Base-by-base conservation (phyloP, 2,888 invertebrate genomes). In the Hypolimnas misippus region DNA sequence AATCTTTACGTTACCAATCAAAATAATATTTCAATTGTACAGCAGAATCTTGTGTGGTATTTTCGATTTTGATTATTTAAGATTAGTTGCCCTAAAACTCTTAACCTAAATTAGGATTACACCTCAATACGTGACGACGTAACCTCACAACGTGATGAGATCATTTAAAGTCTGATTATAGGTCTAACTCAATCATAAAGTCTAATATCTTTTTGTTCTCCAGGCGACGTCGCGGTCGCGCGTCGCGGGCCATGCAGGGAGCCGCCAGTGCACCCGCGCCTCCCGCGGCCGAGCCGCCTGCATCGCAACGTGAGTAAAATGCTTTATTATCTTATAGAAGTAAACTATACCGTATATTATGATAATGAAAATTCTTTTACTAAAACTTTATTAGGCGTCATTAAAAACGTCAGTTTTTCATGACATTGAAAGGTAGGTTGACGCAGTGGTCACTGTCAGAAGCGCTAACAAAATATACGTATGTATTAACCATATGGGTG, bases 161-260 rank as follows among this genome's bases (percentile, higher is more conserved):
- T 49, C 49, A 57, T 57, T 57, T 33, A 8, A 33, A 8, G 1
- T 33, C 10, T 8, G 8, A 7, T 33, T 42, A 42, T 42, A 42
- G 17, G 7, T 17, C 7, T 42, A 17, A 17, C 16, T 42, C 14
- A 42, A 17, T 42, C 12, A 44, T 44, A 19, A 21, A 44, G 10
- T 8, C 29, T 40, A 44, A 38, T 38, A 50, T 57, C 29, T 19
- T 21, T 57, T 61, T 69, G 63, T 54, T 67, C 44, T 21, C 12
- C 75, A 89, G 89, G 78, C 88, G 89, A 68, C 83, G 83, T 69
- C 85, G 87, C 67, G 84, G 85, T 75, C 82, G 84, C 68, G 71
- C 82, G 79, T 79, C 85, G 86, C 89, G 88, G 89, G 91, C 80
- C 79, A 92, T 92, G 91, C 91, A 91, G 87, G 91, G 91, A 66